Conservation (phyloP, 2,113 vertebrate genomes). For the Irena cyanogastra region DNA sequence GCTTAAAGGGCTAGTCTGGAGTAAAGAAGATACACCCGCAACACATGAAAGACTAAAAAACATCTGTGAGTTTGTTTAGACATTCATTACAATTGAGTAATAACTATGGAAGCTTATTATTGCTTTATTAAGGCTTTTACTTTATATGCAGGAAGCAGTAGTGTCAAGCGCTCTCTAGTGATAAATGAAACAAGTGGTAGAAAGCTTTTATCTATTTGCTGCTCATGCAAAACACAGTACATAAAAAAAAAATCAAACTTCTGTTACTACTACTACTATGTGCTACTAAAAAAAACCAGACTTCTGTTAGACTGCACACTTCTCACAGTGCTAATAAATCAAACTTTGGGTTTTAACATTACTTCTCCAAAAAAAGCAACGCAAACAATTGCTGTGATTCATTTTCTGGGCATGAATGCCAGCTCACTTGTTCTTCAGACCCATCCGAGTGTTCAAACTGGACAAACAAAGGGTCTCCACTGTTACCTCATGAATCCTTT, state of each 20-base stretch:
- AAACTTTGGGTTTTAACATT: conserved; percentile 21
- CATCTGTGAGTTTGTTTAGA: conserved; percentile 30
- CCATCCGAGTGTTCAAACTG: conserved; percentile 76
- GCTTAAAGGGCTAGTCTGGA: background rate
- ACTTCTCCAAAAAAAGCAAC: conserved; percentile 30
- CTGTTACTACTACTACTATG: background rate
- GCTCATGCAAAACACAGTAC: conserved; percentile 41
- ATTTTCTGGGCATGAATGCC: conserved; percentile 84
- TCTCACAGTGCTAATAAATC: conserved; percentile 30
- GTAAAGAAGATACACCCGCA: conserved; percentile 14
- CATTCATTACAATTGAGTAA: conserved; percentile 35
- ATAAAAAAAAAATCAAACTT: conserved; percentile 23
- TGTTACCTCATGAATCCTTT: background rate
- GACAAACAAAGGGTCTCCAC: background rate
- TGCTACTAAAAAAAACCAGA: background rate
- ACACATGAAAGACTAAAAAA: conserved; percentile 24
- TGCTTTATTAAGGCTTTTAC: conserved; percentile 56
- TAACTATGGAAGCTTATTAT: conserved; percentile 8
- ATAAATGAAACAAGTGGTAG: conserved; percentile 51
- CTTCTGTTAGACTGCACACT: conserved; percentile 20
- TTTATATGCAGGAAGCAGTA: conserved; percentile 30
- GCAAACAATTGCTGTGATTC: conserved; percentile 67
- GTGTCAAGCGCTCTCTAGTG: conserved; percentile 52
- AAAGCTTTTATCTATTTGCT: conserved; percentile 56
- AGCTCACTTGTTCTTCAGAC: conserved; percentile 57